Base-by-base conservation (phyloP, 2,113 vertebrate species). In the Campylomormyrus numenius region DNA sequence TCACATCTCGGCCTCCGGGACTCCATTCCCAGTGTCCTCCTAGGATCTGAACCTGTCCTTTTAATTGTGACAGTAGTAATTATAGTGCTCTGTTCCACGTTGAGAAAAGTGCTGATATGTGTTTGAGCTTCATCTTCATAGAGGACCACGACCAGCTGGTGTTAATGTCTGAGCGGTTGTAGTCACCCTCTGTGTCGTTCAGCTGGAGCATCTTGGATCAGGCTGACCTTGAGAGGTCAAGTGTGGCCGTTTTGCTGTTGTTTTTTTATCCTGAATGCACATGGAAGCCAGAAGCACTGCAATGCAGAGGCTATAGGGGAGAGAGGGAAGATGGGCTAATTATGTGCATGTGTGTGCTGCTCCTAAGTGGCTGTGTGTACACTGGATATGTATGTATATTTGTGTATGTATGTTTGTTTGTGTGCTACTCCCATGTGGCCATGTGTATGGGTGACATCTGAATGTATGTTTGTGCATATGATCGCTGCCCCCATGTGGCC, bases 301-400 rank as follows among this genome's bases (percentile, higher is more conserved):
- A 85, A 53, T 85, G 89, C 77, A 89, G 89, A 85, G 89, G n/a
- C 80, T 39, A 27, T 31, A 53, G 85, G 50, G 31, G 50, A 3
- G 50, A 0, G 48, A 87, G 27, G 27, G 77, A 62, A 84, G 50
- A 48, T 31, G 24, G 11, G 31, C 10, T n/a, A 42, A 49, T 27
- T 89, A 3, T 87, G 11, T 83, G 86, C 62, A 17, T 87, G 17
- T 19, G 17, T 53, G 53, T 56, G 53, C 19, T 56, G 52, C 52
- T 53, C 52, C 52, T 19, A 21, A 53, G n/a, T 46, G 24, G n/a
- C 11, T 2, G n/a, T 80, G 5, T 45, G 66, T 58, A 42, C 56
- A 15, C 21, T 1, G 3, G 39, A 31, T 66, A 52, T 53, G 1
- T 53, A 19, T 13, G 45, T 85, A 42, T 85, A 8, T 35, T 74